Percentiles rank a stretch among this genome's conserved stretches.
Evolutionary conservation across 2,797 vertebrate genomes (phyloP).

Genomic region (Erithacus rubecula): DNA sequence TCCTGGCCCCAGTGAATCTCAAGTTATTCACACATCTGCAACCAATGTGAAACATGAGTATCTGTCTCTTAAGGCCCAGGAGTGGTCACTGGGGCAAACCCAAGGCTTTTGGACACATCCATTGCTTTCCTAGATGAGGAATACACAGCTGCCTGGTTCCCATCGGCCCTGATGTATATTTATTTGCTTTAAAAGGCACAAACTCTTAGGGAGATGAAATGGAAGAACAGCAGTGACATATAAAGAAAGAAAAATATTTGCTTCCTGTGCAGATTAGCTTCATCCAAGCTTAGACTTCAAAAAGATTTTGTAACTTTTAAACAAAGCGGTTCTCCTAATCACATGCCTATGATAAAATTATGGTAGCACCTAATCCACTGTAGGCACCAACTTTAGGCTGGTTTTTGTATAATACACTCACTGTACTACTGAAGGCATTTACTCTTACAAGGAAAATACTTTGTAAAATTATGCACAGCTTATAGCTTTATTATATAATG

Average conservation of each 20-base stretch:
- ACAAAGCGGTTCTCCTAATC: constrained; percentile 9
- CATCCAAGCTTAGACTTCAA: constrained; percentile 36
- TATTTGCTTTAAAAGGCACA: constrained; percentile 36
- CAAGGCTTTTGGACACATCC: neutral
- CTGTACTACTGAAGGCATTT: neutral
- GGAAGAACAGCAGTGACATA: neutral
- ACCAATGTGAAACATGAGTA: neutral
- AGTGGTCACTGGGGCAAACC: neutral
- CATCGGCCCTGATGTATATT: neutral
- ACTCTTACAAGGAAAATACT: neutral
- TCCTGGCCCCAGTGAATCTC: neutral
- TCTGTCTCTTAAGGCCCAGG: neutral
- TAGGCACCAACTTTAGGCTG: neutral
- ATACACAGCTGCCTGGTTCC: neutral
- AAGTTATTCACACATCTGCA: neutral
- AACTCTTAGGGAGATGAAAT: neutral
- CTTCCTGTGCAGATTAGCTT: constrained; percentile 39
- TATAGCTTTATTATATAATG: neutral
- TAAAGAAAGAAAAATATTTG: neutral
- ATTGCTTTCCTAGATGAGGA: neutral
- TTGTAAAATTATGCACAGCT: neutral
- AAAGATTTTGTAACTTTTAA: constrained; percentile 29
- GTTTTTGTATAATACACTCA: neutral
- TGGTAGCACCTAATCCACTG: constrained; percentile 9
- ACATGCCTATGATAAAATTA: neutral